Evolutionary conservation across 2,888 invertebrate species (phyloP), one percentile per base, ranked within the genome.

Genomic region (Odontomyia ornata): DNA sequence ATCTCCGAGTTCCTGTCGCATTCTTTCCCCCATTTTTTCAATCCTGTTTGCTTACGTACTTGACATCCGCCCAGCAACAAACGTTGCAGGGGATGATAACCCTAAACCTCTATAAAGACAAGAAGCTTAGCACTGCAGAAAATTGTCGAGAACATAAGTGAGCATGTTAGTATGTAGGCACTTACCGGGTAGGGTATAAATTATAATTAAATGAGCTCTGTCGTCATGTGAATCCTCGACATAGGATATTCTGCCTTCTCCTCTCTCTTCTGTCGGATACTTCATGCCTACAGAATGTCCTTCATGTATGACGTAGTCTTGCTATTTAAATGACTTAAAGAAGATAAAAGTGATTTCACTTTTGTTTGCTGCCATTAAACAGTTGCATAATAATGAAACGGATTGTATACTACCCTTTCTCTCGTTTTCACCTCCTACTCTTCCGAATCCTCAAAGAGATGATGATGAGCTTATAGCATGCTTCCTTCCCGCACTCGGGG

Each of bases 181-280:
- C 52, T 52, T 52, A 52, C 52, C 52, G 52, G 4, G 52, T 52
- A 52, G 52, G 71, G 71, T 56, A 72, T 72, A 72, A 72, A 72
- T 72, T 72, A 72, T 72, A 72, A 72, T 72, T 72, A 72, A 72
- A 72, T 72, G 52, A 72, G 71, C 71, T 72, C 28, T n/a, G 28
- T 56, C 71, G 21, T 65, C 65, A 7, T 4, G 21, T 21, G 30
- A 13, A 36, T 65, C 30, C 36, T 18, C 18, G 25, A 9, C n/a
- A 18, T 28, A 30, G 65, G 18, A 7, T 36, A 52, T 52, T 36
- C 36, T 36, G 36, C 36, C 9, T 36, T 36, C 5, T 36, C 9
- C 9, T 9, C 36, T 5, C 52, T 9, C 52, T 52, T 18, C 7
- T 43, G 43, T 43, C 52, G 13, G 3, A 4, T 18, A 9, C 52